Evolutionary conservation across 1,140 invertebrate species (phyloP), one percentile per base, ranked within the genome.

Genomic region (Trissolcus basalis): DNA sequence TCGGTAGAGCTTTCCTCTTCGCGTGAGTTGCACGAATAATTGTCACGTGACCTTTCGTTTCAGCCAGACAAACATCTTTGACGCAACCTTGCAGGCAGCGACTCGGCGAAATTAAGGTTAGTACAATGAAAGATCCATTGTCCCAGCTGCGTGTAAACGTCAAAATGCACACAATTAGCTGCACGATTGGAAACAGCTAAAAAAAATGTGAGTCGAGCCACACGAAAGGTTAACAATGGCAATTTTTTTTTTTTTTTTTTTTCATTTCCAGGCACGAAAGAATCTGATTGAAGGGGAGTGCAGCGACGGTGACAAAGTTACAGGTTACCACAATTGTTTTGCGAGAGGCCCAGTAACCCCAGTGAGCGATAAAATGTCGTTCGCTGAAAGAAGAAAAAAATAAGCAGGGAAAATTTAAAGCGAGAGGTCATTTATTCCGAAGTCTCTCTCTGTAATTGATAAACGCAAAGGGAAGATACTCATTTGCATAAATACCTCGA

Each of bases 131-230:
- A 11, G 64, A n/a, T n/a, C n/a, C 11, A 43, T 36, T 71, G 63
- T 72, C 64, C 60, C 12, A 36, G 11, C 41, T 61, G 49, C 51
- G 53, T 81, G 80, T 78, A 77, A 82, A 78, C 80, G 80, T 82
- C 77, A 82, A 82, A 27, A 81, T 55, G 63, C 69, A 55, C 32
- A 78, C 68, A 82, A 81, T 82, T 81, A 81, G 71, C 80, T 80
- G 80, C 81, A 82, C 77, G 80, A 78, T 74, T 68, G 75, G 56
- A 36, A 35, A 58, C 74, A 68, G 55, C 43, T 32, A 76, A 77
- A 82, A 76, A 77, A 35, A 59, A 53, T 65, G 75, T 73, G 71
- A 81, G 76, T 78, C 51, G 61, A 74, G 70, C 56, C n/a, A 69
- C 78, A 81, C 78, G 80, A 79, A 81, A 72, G 59, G 19, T 27